Evolutionary conservation across 2,888 invertebrate genomes (phyloP), one percentile per base, ranked within the genome.

Genomic region (Herminia tarsipennalis): DNA sequence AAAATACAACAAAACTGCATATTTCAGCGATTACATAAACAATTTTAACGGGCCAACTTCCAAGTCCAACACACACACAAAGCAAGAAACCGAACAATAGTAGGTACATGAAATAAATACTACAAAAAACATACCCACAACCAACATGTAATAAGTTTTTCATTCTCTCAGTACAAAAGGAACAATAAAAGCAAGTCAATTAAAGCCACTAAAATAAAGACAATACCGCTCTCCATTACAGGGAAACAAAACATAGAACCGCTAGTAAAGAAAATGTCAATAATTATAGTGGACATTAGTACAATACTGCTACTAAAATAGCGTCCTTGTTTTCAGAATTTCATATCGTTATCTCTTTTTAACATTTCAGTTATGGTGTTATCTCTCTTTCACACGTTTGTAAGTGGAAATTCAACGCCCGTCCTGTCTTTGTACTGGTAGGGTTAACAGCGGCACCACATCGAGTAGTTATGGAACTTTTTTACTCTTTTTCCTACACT

Each of bases 211-310:
- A 40, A 34, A 30, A 48, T 39, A 35, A 45, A 40, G 1, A 25
- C 16, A 39, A 28, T 22, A 30, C 9, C 22, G 9, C 21, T 37
- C n/a, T 39, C 10, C 5, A 22, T 30, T 39, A 8, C 30, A 30
- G 14, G 17, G 24, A 39, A 49, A 29, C 12, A 36, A 36, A 35
- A 50, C 16, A 40, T 28, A 45, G 8, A 18, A 32, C 9, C 6
- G 29, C 25, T 32, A 27, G 18, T 4, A 16, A 14, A 13, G 48
- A 44, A 49, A 48, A 51, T 53, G 53, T 48, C 60, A 52, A 66
- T 67, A 67, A 69, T 70, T 66, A 66, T 50, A 42, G 56, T 32
- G 35, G 35, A 50, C 50, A 58, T 65, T 62, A 16, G 9, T 12
- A 8, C 24, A 10, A 2, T 14, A 28, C 13, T 5, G 8, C 3